Evolutionary conservation across 2,113 vertebrate genomes (phyloP).

Genomic region (Proteles cristata): DNA sequence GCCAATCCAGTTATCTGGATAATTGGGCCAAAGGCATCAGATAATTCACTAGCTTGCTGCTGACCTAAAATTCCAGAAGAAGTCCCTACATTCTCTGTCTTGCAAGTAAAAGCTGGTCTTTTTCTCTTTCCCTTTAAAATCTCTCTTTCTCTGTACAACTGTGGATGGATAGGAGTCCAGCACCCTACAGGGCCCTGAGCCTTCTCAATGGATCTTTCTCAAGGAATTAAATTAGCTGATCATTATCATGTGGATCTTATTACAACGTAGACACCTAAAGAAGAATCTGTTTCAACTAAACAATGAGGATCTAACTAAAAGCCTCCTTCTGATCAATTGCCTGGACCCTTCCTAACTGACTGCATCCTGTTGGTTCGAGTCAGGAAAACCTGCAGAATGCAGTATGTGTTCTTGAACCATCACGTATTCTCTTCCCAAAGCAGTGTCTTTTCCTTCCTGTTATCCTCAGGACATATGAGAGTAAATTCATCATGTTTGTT

Average conservation of each 20-base stretch:
- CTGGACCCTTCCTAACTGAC: not conserved
- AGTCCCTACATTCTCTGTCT: not conserved
- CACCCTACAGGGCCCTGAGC: accelerated
- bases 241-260: not conserved
- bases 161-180: not conserved
- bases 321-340: not conserved
- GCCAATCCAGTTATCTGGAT: not conserved
- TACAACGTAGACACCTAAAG: not conserved
- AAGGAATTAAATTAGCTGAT: not conserved
- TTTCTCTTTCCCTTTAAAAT: not conserved
- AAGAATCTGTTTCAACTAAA: not conserved
- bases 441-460: not conserved
- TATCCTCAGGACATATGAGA: not conserved
- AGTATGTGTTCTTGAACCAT: not conserved
- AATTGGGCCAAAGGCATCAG: not conserved
- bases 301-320: not conserved
- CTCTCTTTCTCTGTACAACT: not conserved
- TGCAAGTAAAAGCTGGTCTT: not conserved
- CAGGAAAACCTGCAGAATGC: not conserved
- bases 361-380: not conserved
- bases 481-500: not conserved
- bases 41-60: not conserved
- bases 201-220: not conserved
- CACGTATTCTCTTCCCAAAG: not conserved
- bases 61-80: not conserved